Percentiles rank a stretch among this genome's conserved stretches.
These are phyloP conservation scores for Hycleus phaleratus DNA, from an alignment of 1,140 invertebrate species.

Conservation along the genomic window DNA sequence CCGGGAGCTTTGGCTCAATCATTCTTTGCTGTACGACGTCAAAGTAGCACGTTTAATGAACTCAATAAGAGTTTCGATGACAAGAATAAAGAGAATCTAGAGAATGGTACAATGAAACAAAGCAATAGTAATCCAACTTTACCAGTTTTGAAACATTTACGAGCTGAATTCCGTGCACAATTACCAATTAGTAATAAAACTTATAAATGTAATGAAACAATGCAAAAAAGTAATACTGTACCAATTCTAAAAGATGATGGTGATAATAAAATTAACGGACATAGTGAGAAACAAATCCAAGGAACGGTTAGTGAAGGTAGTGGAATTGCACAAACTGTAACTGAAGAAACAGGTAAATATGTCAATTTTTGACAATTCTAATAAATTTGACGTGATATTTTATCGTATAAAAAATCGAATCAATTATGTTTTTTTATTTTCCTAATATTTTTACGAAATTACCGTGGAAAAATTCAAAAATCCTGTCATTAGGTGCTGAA, in stretches of 20 bases:
- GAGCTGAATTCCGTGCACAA: conserved; percentile 78
- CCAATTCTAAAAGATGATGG: conserved; percentile 30
- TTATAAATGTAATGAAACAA: conserved; percentile 31
- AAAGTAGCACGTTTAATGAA: conserved; percentile 27
- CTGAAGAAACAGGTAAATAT: conserved; percentile 20
- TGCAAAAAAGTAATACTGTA: conserved; percentile 36
- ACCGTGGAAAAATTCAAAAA: background rate
- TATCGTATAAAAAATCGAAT: background rate
- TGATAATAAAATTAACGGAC: conserved; percentile 28
- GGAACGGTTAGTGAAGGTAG: conserved; percentile 1
- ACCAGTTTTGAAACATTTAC: conserved; percentile 70
- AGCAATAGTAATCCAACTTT: conserved; percentile 44
- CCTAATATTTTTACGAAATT: background rate
- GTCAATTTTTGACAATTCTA: background rate
- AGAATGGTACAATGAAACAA: conserved; percentile 23
- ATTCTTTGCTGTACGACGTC: conserved; percentile 48
- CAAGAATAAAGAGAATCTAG: background rate
- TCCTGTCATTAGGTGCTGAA: conserved; percentile 13
- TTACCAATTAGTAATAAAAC: conserved; percentile 56
- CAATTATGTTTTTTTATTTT: background rate
- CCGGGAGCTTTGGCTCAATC: conserved; percentile 74
- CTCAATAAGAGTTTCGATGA: conserved; percentile 4
- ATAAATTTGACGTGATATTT: background rate
- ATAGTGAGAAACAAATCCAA: conserved; percentile 13
- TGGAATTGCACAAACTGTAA: conserved; percentile 5